Evolutionary conservation across 1,140 invertebrate genomes (phyloP), one percentile per base, ranked within the genome.

Genomic region (Tetragonula clypearis): DNA sequence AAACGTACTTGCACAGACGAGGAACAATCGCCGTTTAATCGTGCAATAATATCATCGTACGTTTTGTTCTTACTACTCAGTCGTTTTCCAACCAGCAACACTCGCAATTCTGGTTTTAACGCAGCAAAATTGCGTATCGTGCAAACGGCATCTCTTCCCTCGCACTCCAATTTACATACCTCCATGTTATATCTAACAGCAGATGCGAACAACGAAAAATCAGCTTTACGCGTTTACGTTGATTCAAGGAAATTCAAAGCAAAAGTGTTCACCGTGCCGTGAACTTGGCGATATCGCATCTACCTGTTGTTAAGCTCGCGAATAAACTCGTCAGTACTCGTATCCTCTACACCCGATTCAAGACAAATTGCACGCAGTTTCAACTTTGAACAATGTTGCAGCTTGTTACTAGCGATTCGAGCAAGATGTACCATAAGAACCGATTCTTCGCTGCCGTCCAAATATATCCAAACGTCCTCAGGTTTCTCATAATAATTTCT

Each of bases 401-500:
- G 58, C 79, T 74, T 87, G 26, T 23, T 15, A 4, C 19, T 0
- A 12, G 30, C 86, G 41, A 86, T 62, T 66, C 72, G 79, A 84
- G 80, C 82, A 55, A 89, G 87, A 77, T 93, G 92, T 35, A 92
- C 35, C 12, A 93, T 53, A 14, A 91, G 75, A 8, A 90, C 84
- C 0, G 92, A 92, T 79, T 92, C 92, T 2, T 87, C 72, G 55
- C 74, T 88, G 2, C 87, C 90, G 66, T 93, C 90, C 23, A 93
- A 81, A 75, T 78, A 88, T 86, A 94, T 84, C 55, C 82, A 79
- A 14, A 93, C 86, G 26, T 87, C 79, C 41, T 92, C 84, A 0
- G 90, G 77, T 60, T 91, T 87, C 15, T 71, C 23, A 75, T 90
- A 93, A 62, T 92, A 82, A 65, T 91, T 74, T 73, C 93, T 94